Percentiles rank a stretch among this genome's conserved stretches.
These are phyloP conservation scores for Zootermopsis nevadensis DNA, from an alignment of 2,888 invertebrate genomes.

Conservation along the genomic window DNA sequence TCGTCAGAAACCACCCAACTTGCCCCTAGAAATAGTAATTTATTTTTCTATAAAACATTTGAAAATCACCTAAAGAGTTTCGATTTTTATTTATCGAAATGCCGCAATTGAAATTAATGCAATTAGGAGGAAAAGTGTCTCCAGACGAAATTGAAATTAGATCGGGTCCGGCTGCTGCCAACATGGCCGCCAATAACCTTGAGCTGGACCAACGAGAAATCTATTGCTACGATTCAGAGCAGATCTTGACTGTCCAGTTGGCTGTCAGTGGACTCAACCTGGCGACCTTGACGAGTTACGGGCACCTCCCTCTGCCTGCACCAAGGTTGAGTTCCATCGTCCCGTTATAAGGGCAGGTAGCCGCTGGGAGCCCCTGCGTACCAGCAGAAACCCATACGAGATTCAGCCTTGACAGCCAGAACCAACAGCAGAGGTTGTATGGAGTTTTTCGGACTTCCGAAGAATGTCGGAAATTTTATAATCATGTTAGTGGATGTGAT, in stretches of 20 bases:
- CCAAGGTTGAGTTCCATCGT: conserved; percentile 15
- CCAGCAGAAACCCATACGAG: too few relatives aligned
- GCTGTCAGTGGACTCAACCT: conserved; percentile 13
- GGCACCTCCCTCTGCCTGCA: neutral
- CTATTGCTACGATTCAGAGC: conserved; percentile 15
- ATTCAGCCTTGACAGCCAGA: too few relatives aligned
- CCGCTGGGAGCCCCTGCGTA: neutral
- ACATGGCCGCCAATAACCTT: conserved; percentile 11
- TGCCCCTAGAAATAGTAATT: neutral
- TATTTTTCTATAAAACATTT: neutral
- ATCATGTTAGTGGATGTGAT: too few relatives aligned
- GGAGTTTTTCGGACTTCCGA: too few relatives aligned
- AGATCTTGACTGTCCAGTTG: neutral
- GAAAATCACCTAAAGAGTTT: neutral
- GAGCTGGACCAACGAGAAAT: neutral
- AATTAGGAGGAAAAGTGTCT: neutral
- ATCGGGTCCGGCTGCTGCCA: neutral
- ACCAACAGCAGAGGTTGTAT: too few relatives aligned
- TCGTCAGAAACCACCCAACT: neutral
- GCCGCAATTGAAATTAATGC: neutral
- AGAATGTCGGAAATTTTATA: too few relatives aligned
- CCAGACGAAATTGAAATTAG: neutral
- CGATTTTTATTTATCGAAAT: neutral
- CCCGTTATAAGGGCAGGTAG: conserved; percentile 5
- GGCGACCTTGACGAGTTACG: conserved; percentile 15